phyloP scores from a whole-genome alignment of 1,140 invertebrate species.

The Asobara japonica region DNA sequence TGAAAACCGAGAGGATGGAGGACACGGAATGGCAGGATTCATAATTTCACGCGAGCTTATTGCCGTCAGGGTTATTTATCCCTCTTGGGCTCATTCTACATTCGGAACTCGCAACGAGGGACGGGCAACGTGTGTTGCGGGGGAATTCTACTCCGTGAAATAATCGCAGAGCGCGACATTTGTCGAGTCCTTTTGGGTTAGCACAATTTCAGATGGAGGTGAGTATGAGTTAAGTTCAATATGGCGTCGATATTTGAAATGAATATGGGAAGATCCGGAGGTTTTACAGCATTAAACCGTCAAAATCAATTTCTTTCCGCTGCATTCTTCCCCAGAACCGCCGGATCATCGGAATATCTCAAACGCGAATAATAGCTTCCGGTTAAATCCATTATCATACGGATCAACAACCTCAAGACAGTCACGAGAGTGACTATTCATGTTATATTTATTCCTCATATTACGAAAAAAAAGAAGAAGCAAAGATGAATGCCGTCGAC shows the following conservation, averaged over 20 bases:
- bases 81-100: conserved; percentile 46
- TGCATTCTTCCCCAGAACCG: neutral
- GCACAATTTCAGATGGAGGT: too few species aligned
- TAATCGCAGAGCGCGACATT: neutral
- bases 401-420: conserved; percentile 52
- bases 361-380: conserved; percentile 1
- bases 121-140: neutral
- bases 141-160: conserved; percentile 25
- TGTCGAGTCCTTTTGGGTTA: too few species aligned
- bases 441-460: conserved; percentile 48
- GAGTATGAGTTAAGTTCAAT: too few species aligned
- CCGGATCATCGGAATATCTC: conserved; percentile 47
- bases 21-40: conserved; percentile 46
- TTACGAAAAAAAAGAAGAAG: neutral
- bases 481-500: conserved; percentile 19
- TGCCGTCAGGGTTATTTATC: conserved; percentile 53
- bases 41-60: conserved; percentile 58
- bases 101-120: conserved; percentile 43
- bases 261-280: too few species aligned
- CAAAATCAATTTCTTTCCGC: too few species aligned
- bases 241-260: too few species aligned
- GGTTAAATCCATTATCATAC: neutral
- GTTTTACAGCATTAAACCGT: too few species aligned
- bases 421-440: neutral
- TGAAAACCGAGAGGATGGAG: neutral